Percentiles rank a stretch among this genome's conserved stretches.
These are phyloP conservation scores for Oryzias woworae DNA, from an alignment of 2,113 vertebrate species.

Conservation along the genomic window DNA sequence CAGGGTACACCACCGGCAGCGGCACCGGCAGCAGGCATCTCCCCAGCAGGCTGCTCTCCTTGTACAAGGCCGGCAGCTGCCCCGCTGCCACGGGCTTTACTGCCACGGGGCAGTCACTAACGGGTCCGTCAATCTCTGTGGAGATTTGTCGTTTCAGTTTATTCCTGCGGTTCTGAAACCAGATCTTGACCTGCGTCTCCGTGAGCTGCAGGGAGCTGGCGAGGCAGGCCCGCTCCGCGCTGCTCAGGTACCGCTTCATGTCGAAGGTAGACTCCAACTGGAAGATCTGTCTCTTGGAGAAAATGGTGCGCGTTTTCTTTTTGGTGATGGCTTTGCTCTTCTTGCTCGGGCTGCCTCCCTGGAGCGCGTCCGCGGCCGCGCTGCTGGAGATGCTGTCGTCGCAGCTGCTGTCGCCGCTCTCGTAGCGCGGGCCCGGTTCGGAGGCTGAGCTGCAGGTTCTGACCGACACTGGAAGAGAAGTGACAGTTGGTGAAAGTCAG, in stretches of 20 bases:
- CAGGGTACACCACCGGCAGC: constrained; percentile 82
- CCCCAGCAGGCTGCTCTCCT: constrained; percentile 80
- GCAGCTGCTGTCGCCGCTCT: constrained; percentile 77
- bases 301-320: constrained; percentile 88
- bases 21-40: constrained; percentile 84
- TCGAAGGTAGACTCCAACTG: constrained; percentile 65
- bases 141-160: constrained; percentile 87
- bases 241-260: constrained; percentile 86
- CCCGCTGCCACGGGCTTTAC: constrained; percentile 70
- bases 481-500: constrained; percentile 1
- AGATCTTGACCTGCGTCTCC: constrained; percentile 85
- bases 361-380: constrained; percentile 49
- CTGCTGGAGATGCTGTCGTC: constrained; percentile 65
- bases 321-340: constrained; percentile 77
- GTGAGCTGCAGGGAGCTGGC: constrained; percentile 83
- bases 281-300: constrained; percentile 88
- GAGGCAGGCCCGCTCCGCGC: constrained; percentile 82
- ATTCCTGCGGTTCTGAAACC: constrained; percentile 57
- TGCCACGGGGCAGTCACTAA: constrained; percentile 61
- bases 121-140: constrained; percentile 78
- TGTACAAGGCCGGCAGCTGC: constrained; percentile 80
- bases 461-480: constrained; percentile 57
- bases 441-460: constrained; percentile 37
- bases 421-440: constrained; percentile 54
- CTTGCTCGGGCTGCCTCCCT: constrained; percentile 53